Conservation (phyloP, 2,888 invertebrate species). For the Schizaphis graminum region DNA sequence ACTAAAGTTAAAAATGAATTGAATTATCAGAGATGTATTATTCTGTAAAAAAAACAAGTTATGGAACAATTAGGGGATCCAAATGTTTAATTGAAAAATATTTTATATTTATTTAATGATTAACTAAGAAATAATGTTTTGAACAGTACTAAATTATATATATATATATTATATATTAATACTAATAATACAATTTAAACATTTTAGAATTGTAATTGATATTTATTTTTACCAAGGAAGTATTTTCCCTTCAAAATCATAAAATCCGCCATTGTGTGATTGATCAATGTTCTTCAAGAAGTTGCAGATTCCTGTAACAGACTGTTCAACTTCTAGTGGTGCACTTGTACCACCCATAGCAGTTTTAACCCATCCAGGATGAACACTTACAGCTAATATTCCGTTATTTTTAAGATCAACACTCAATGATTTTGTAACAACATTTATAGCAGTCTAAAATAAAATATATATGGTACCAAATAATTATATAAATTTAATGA, state of each 20-base stretch:
- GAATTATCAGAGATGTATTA: not conserved
- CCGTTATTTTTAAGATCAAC: constrained; percentile 82
- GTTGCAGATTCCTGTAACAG: constrained; percentile 78
- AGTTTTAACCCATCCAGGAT: constrained; percentile 94
- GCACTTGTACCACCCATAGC: constrained; percentile 90
- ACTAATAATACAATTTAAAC: constrained; percentile 27
- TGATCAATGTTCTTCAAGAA: constrained; percentile 78
- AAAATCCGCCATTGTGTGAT: constrained; percentile 81
- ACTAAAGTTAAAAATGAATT: not conserved
- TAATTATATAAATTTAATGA: not conserved
- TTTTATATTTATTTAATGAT: not conserved
- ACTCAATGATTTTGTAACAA: constrained; percentile 87
- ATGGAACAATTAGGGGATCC: not conserved
- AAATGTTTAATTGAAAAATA: not conserved
- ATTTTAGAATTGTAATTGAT: not conserved
- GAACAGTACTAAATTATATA: not conserved
- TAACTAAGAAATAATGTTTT: not conserved
- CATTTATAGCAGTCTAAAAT: constrained; percentile 85
- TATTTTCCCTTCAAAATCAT: constrained; percentile 82
- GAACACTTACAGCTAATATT: constrained; percentile 81
- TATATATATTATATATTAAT: no score
- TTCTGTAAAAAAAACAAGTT: not conserved
- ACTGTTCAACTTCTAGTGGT: constrained; percentile 79
- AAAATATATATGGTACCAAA: constrained; percentile 65
- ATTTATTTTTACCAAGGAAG: constrained; percentile 78